These are phyloP conservation scores for Caligus rogercresseyi DNA, from an alignment of 1,140 invertebrate genomes.

Conservation along the genomic window DNA sequence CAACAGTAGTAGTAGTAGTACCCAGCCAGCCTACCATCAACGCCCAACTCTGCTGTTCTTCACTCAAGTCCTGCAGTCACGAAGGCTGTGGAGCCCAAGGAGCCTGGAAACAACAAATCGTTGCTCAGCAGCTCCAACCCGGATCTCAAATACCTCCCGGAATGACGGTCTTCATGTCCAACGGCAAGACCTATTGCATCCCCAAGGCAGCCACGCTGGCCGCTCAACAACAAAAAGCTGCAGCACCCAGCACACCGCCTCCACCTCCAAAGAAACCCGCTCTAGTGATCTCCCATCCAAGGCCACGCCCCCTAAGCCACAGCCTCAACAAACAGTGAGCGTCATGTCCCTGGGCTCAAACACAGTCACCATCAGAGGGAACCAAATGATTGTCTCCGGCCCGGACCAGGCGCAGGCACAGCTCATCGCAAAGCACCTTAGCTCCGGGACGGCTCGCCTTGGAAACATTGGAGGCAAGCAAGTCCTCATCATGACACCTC, in stretches of 20 bases:
- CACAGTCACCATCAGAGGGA: conserved; percentile 17
- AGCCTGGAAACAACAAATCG: conserved; percentile 7
- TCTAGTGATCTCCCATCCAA: neutral
- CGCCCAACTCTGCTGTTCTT: conserved; percentile 25
- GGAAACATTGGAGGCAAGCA: conserved; percentile 63
- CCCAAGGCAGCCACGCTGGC: conserved; percentile 9
- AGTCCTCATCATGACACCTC: conserved; percentile 39
- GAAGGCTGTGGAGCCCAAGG: too few species aligned
- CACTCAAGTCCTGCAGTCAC: too few species aligned
- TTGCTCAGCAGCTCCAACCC: neutral
- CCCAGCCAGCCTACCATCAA: conserved; percentile 27
- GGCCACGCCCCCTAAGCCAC: neutral
- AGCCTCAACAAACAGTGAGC: neutral
- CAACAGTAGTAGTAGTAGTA: conserved; percentile 20
- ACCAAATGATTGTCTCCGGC: conserved; percentile 25
- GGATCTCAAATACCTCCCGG: conserved; percentile 1
- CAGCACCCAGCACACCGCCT: neutral
- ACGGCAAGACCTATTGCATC: conserved; percentile 12
- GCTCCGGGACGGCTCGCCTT: conserved; percentile 55
- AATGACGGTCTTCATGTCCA: conserved; percentile 11
- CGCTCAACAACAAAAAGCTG: neutral
- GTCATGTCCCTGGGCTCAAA: conserved; percentile 17
- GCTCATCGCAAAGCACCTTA: conserved; percentile 46
- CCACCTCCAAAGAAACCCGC: neutral
- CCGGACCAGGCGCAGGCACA: conserved; percentile 21